Conservation (phyloP, 2,113 vertebrate genomes). For the Eidolon helvum region DNA sequence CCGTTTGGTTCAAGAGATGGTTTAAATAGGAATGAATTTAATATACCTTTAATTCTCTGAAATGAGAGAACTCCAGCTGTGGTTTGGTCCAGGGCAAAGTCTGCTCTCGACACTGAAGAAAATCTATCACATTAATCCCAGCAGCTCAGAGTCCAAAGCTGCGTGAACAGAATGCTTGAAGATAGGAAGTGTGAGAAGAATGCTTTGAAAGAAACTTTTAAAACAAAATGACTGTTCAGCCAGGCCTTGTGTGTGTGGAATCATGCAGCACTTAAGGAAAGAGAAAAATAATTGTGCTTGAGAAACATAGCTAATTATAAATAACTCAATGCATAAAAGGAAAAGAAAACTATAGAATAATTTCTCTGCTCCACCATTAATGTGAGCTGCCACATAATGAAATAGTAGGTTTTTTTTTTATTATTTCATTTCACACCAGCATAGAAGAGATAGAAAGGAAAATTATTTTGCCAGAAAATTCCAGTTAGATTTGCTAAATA, state of each 20-base stretch:
- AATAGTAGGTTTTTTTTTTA: constrained; percentile 10
- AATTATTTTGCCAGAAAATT: constrained; percentile 47
- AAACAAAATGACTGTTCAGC: constrained; percentile 42
- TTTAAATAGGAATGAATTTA: constrained; percentile 55
- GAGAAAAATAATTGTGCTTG: constrained; percentile 35
- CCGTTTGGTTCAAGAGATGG: constrained; percentile 43
- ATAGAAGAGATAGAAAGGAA: constrained; percentile 49
- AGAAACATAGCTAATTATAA: constrained; percentile 48
- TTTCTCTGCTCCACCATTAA: background rate
- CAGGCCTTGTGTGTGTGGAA: background rate
- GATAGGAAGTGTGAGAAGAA: background rate
- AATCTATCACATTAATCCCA: background rate
- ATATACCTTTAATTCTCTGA: constrained; percentile 50
- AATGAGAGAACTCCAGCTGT: constrained; percentile 57
- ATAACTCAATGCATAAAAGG: background rate
- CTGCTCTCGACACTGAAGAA: background rate
- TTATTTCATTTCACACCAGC: constrained; percentile 47
- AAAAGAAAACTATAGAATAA: background rate
- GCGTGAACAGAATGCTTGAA: background rate
- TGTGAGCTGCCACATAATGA: background rate
- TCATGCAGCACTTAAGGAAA: background rate
- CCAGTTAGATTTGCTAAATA: constrained; percentile 49
- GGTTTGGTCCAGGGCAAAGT: constrained; percentile 22
- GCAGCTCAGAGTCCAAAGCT: constrained; percentile 7
- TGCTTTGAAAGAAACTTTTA: constrained; percentile 33